Evolutionary conservation across 30 jellyfish, hydroid and myxozoan genomes (phyloP).

Genomic region (Aurelia aurita complex sp. Pacific): DNA sequence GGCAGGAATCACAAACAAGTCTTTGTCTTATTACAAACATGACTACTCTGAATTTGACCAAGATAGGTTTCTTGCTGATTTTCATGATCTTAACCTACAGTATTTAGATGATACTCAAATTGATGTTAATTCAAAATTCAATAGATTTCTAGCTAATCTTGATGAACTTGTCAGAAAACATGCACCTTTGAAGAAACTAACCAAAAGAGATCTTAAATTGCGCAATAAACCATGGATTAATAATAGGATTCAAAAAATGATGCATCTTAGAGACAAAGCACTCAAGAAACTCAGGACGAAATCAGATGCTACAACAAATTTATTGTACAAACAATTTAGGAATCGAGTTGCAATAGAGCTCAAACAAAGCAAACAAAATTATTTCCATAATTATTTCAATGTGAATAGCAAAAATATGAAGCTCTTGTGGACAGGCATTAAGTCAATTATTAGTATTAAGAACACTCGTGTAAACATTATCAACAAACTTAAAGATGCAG

Average conservation of each 20-base stretch:
- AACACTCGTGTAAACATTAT: too few species aligned
- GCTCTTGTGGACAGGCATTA: too few species aligned
- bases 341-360: neutral
- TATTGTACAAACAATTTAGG: neutral
- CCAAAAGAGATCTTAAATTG: neutral
- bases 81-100: slow-evolving; percentile 1
- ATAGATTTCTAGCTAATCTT: neutral
- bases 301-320: neutral
- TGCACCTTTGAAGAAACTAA: slow-evolving; percentile 5
- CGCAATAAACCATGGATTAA: neutral
- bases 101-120: slow-evolving; percentile 4
- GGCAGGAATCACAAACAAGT: neutral
- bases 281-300: neutral
- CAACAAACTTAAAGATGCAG: too few species aligned
- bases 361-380: too few species aligned
- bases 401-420: too few species aligned
- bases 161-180: neutral
- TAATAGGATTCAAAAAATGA: neutral
- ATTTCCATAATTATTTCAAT: too few species aligned
- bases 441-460: too few species aligned
- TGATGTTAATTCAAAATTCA: slow-evolving; percentile 2
- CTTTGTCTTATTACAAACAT: slow-evolving; percentile 8
- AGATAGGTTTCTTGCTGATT: slow-evolving; percentile 26
- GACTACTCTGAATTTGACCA: slow-evolving; percentile 25
- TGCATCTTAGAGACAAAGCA: neutral